Base-by-base conservation (phyloP, 2,888 invertebrate genomes). In the Elysia crispata region DNA sequence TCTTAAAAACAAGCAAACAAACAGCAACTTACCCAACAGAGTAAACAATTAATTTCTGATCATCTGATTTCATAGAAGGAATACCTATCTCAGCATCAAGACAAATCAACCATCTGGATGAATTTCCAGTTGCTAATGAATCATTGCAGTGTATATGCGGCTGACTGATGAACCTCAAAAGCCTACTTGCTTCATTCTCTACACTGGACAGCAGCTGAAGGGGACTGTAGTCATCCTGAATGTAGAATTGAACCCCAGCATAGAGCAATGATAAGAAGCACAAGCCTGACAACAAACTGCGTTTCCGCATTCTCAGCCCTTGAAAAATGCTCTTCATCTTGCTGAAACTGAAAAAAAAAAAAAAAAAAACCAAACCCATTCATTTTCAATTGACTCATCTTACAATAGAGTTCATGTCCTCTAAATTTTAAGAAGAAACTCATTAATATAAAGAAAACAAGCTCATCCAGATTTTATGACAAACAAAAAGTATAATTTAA, bases 61-160 rank as follows among this genome's bases (percentile, higher is more conserved):
- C 67, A 85, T 84, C 54, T 83, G 85, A 5, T 85, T 82, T 49
- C 87, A 88, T 1, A 87, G 67, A 81, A 87, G 87, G 57, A 89
- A 80, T 6, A 23, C 89, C 89, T 25, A 82, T 83, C 28, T 87
- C 87, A 23, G 83, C 81, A 67, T 91, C 90, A 8, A 84, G 74
- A 79, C 91, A 91, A 1, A 91, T 80, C 8, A 87, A 87, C 89
- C 89, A 91, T 60, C 85, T 83, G 11, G 89, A 87, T 20, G 81
- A 78, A 82, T 91, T 91, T 0, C 85, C 85, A 31, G 87, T 85
- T 66, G 86, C 86, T 25, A 88, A 41, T 8, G 90, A 89, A 60
- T 54, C 82, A 74, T 90, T 90, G 83, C 90, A 90, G 82, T 89
- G 89, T 76, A 86, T 87, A 64, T 90, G 89, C 74, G 89, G 88